Percentiles rank a stretch among this genome's conserved stretches.
These are phyloP conservation scores for Adelges cooleyi DNA, from an alignment of 1,140 invertebrate genomes.

Conservation along the genomic window DNA sequence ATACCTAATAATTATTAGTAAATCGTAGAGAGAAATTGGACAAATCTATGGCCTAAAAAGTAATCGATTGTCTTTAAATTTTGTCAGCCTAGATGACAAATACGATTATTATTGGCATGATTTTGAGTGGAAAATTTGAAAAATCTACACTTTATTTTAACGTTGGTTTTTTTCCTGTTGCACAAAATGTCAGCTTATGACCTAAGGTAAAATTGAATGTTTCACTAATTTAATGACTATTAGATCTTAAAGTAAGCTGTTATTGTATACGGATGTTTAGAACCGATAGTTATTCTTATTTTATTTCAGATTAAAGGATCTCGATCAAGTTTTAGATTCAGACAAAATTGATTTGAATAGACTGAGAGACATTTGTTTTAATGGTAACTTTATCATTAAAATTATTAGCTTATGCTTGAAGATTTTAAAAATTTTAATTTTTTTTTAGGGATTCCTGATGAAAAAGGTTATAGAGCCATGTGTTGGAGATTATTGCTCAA, in stretches of 20 bases:
- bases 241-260: not conserved
- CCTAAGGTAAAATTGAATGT: not conserved
- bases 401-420: constrained; percentile 12
- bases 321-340: constrained; percentile 51
- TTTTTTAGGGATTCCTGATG: constrained; percentile 65
- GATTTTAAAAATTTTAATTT: constrained; percentile 14
- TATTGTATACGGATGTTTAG: not conserved
- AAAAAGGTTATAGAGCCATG: constrained; percentile 57
- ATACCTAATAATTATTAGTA: too few relatives aligned
- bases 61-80: too few relatives aligned
- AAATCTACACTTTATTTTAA: not conserved
- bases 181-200: constrained; percentile 8
- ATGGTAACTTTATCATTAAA: constrained; percentile 46
- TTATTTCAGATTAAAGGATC: constrained; percentile 56
- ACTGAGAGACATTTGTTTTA: constrained; percentile 58
- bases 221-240: not conserved
- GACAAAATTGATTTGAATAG: constrained; percentile 55
- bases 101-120: too few relatives aligned
- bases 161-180: not conserved
- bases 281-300: not conserved
- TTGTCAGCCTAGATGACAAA: too few relatives aligned
- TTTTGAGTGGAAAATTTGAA: not conserved
- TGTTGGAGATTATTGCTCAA: constrained; percentile 76
- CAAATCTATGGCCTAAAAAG: too few relatives aligned
- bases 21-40: too few relatives aligned